Percentiles rank a stretch among this genome's conserved stretches.
These are phyloP conservation scores for Mastigias papua DNA, from an alignment of 30 jellyfish, hydroid and myxozoan species.

Conservation along the genomic window DNA sequence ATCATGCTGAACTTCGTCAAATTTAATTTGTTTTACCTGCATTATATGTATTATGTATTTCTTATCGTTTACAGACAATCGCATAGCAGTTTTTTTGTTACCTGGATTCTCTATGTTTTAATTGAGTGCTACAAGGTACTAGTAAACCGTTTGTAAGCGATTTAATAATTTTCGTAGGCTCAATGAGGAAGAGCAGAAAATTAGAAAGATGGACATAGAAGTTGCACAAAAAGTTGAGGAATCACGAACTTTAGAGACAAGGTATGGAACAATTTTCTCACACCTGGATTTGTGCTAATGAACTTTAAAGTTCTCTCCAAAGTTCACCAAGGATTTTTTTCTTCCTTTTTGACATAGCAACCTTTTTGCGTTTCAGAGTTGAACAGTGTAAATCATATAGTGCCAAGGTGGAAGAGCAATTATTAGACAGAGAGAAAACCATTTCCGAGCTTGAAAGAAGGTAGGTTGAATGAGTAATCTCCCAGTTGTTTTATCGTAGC, in stretches of 20 bases:
- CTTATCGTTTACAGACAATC: too few species aligned
- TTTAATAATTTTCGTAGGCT: constrained; percentile 32
- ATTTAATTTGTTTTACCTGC: too few species aligned
- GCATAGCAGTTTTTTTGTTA: too few species aligned
- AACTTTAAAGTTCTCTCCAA: background rate
- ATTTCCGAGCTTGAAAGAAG: constrained; percentile 87
- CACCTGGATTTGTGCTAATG: background rate
- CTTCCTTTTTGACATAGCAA: background rate
- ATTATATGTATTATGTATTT: too few species aligned
- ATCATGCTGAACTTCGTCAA: too few species aligned
- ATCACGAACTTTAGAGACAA: constrained; percentile 53
- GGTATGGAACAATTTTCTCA: too few species aligned
- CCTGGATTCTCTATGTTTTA: too few species aligned
- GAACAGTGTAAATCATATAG: constrained; percentile 79
- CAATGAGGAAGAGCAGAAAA: constrained; percentile 52
- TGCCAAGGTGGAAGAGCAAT: constrained; percentile 85
- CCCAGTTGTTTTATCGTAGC: too few species aligned
- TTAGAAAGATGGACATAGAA: constrained; percentile 48
- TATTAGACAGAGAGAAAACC: constrained; percentile 85
- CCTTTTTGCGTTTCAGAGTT: constrained; percentile 40
- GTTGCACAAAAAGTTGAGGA: constrained; percentile 63
- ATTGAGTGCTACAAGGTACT: too few species aligned
- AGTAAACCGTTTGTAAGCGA: too few species aligned
- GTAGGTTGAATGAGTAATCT: too few species aligned
- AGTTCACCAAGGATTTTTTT: background rate